Conservation (phyloP, 2,113 vertebrate genomes). For the Toxostoma redivivum region DNA sequence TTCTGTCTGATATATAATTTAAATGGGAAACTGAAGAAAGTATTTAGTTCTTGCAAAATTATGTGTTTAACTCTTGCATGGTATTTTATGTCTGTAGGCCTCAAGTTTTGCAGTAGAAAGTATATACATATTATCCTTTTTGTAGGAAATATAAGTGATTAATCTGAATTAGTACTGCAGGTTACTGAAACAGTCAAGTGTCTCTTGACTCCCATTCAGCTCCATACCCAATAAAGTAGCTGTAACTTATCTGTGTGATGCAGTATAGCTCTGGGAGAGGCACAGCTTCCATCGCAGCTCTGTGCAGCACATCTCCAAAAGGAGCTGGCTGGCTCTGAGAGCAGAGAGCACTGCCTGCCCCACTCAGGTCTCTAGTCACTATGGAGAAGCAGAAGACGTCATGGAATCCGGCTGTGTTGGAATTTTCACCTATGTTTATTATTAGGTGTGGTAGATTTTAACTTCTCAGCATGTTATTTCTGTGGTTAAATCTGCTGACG, state of each 20-base stretch:
- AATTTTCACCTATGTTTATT: not conserved
- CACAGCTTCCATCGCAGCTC: not conserved
- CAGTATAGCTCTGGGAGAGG: not conserved
- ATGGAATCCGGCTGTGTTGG: not conserved
- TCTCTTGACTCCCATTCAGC: not conserved
- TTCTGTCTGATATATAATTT: not conserved
- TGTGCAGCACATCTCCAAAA: rapidly evolving
- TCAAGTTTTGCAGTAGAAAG: not conserved
- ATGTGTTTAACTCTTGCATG: not conserved
- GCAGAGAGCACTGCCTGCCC: not conserved
- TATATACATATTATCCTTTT: not conserved
- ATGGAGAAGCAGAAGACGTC: not conserved
- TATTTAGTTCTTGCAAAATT: not conserved
- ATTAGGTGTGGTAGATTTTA: not conserved
- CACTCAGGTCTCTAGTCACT: not conserved
- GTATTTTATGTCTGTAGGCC: not conserved
- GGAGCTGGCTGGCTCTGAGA: not conserved
- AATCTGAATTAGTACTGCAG: not conserved
- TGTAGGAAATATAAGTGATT: not conserved
- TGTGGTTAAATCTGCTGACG: not conserved
- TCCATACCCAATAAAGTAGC: not conserved
- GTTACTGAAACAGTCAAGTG: not conserved
- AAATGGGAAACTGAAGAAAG: not conserved
- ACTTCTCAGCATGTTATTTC: not conserved
- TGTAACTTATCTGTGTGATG: not conserved